These are phyloP conservation scores for Sander vitreus DNA, from an alignment of 2,113 vertebrate genomes.

Conservation along the genomic window DNA sequence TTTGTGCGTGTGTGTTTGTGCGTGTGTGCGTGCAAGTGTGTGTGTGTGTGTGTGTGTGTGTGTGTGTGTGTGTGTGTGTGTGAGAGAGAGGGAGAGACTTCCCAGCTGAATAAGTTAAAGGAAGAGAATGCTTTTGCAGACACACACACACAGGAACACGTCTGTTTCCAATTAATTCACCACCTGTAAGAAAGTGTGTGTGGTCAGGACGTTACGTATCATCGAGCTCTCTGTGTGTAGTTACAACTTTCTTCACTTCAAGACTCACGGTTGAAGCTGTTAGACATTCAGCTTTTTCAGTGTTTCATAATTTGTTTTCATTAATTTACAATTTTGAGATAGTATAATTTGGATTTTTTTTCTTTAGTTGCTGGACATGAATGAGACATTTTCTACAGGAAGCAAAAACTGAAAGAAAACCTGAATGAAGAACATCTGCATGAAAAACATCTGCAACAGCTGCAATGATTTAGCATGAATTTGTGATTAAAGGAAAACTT, in stretches of 20 bases:
- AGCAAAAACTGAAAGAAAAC: background rate
- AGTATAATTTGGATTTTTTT: background rate
- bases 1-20: background rate
- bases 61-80: background rate
- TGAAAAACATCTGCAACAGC: slow-evolving; percentile 7
- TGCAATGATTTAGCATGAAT: background rate
- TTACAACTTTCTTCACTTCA: background rate
- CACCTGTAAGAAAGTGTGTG: slow-evolving; percentile 47
- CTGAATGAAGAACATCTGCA: background rate
- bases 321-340: background rate
- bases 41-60: background rate
- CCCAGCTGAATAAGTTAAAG: slow-evolving; percentile 11
- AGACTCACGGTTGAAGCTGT: background rate
- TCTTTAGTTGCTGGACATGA: background rate
- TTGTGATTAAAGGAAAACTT: background rate
- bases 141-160: slow-evolving; percentile 34
- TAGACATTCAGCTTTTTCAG: background rate
- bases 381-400: background rate
- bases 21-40: background rate
- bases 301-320: background rate
- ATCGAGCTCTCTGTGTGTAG: background rate
- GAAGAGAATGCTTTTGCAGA: slow-evolving; percentile 35
- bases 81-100: slow-evolving; percentile 1
- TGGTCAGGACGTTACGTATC: slow-evolving; percentile 12
- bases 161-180: slow-evolving; percentile 56